phyloP scores from a whole-genome alignment of 2,888 invertebrate species.

The Andrena flavipes region DNA sequence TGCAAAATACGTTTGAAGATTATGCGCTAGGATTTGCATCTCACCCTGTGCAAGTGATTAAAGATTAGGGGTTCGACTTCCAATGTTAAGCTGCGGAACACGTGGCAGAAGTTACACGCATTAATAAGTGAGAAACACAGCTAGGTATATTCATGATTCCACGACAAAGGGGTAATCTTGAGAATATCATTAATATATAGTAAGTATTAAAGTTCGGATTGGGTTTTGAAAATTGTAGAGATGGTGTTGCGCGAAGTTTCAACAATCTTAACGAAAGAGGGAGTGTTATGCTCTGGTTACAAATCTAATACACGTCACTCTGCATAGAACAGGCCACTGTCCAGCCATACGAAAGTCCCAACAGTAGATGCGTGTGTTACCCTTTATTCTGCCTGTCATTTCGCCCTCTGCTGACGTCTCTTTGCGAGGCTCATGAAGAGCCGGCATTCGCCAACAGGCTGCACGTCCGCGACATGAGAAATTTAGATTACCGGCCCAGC shows the following conservation, averaged over 20 bases:
- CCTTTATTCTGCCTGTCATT: slow-evolving; percentile 21
- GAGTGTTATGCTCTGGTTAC: not conserved
- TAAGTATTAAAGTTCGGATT: not conserved
- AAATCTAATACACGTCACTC: not conserved
- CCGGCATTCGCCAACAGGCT: slow-evolving; percentile 48
- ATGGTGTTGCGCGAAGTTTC: not conserved
- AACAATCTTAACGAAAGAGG: not conserved
- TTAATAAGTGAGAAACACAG: no score
- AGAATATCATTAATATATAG: no score
- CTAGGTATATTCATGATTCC: no score
- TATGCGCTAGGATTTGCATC: no score
- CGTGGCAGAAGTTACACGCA: no score
- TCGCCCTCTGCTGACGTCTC: slow-evolving; percentile 30
- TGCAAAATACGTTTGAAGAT: no score
- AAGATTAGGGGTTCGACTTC: not conserved
- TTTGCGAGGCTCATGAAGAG: slow-evolving; percentile 34
- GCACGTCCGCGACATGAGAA: slow-evolving; percentile 68
- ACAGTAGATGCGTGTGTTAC: not conserved
- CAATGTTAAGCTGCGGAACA: not conserved
- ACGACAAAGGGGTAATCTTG: no score
- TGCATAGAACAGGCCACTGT: not conserved
- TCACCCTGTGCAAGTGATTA: no score
- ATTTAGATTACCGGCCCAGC: slow-evolving; percentile 73
- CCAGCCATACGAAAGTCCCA: not conserved
- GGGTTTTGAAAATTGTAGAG: not conserved